Base-by-base conservation (phyloP, 2,888 invertebrate species). In the Caenorhabditis sp. region DNA sequence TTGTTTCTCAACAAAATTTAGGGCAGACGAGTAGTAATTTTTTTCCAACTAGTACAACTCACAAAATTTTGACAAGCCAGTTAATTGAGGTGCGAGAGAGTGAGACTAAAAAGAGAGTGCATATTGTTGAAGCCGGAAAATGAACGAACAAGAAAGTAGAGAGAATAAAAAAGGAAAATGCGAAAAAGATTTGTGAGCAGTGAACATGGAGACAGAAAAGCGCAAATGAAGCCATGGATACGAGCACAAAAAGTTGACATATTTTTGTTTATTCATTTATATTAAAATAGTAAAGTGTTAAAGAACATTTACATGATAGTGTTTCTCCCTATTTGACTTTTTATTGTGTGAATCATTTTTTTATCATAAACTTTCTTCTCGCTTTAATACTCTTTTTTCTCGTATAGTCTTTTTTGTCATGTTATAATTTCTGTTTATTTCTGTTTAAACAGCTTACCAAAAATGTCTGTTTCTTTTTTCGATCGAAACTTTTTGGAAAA, bases 91-190 rank as follows among this genome's bases (percentile, higher is more conserved):
- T 31, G 31, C 10, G 31, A 17, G 12, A 43, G 43, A 43, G 21
- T 52, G 21, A 8, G 20, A 21, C 23, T 7, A 52, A 52, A 23
- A 52, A 52, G 52, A 52, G 52, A 8, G 52, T 21, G 12, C 21
- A 21, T 23, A 52, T 52, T 52, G 52, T 52, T 52, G 23, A 52
- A 23, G 52, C 52, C 52, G 52, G 52, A 52, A 52, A 52, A 52
- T 52, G 52, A 52, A 52, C 52, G 50, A 50, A 50, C 53, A 20
- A 23, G 21, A 56, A 26, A 56, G 56, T 25, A 17, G 26, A 26
- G 56, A 10, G 53, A 53, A n/a, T 17, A 23, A 53, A 21, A 53
- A 53, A 53, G 21, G n/a, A n/a, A n/a, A n/a, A n/a, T n/a, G n/a
- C n/a, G n/a, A 53, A 53, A 53, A 23, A 53, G 53, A 23, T 23